Base-by-base conservation (phyloP, 1,140 invertebrate species). In the Paralvinella palmiformis region DNA sequence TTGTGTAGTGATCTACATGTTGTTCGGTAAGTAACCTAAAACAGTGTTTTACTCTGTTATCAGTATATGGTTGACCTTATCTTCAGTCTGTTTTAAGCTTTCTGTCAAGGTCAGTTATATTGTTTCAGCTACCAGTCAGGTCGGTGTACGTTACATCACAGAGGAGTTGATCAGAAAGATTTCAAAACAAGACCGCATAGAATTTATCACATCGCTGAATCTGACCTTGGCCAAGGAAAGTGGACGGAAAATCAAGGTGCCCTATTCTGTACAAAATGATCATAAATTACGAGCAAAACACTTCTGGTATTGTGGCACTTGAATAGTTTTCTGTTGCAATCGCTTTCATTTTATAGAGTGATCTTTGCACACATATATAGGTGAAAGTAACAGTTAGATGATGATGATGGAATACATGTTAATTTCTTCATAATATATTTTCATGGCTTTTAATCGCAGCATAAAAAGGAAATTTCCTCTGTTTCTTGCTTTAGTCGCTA, bases 231-330 rank as follows among this genome's bases (percentile, higher is more conserved):
- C 74, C n/a, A 75, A 75, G 32, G 73, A 75, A 56, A 73, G 69
- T 29, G 75, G 73, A 15, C 78, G 79, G 17, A 79, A 79, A 72
- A 78, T 79, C 6, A 79, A 76, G 68, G 78, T 77, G 62, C 62
- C 10, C 22, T 20, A 27, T 22, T 3, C 22, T 56, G 22, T 56
- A 56, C n/a, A n/a, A n/a, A n/a, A 56, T 24, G 22, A 24, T 17
- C 31, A 17, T 56, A 27, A 31, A 6, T 0, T 20, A 29, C 6
- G 31, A 56, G 32, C 4, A 29, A 6, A 56, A n/a, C 53, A 32
- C 50, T 17, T 44, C 37, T 44, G 37, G n/a, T 44, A 44, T 44
- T 44, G 13, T 13, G 13, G 13, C 13, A 13, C 37, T 48, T 1
- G 45, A 4, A n/a, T 48, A 24, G n/a, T 22, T 48, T 48, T 6